Evolutionary conservation across 2,113 vertebrate species (phyloP), one percentile per base, ranked within the genome.

Genomic region (Oxyruncus cristatus): DNA sequence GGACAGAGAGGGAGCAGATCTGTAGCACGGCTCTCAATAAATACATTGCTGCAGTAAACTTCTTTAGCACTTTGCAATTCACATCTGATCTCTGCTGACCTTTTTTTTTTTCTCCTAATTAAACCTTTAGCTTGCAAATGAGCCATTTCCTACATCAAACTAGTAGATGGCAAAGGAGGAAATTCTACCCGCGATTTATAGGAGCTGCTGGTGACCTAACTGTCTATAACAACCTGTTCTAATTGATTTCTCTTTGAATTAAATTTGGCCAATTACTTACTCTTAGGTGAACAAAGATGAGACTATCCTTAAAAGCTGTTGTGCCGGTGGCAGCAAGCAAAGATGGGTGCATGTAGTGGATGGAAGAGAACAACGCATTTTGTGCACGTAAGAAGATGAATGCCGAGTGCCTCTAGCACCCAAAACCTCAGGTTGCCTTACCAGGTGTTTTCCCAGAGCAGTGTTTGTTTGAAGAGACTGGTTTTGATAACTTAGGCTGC

Each of bases 61-160:
- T 91, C 88, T 74, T 56, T 33, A 96, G 89, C 86, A 56, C 94
- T 96, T 95, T 95, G 88, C 86, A 96, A 94, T 94, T 97, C 95
- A 96, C 95, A 91, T 85, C 92, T 95, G 94, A 95, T 95, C 96
- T 94, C 72, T 82, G 66, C 77, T 95, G 92, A 93, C 92, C 92
- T 93, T 96, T 89, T 90, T 85, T 85, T 96, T 89, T 91, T 88
- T 55, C 81, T 96, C 90, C 93, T 92, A 95, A 96, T 97, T 96
- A 97, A 97, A 95, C 86, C 94, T 94, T 89, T 92, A 91, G 74
- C 81, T 97, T 96, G 93, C 96, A 95, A 95, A 95, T 96, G 95
- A 96, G 77, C 95, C 68, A 88, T 93, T 95, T 96, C 95, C 79
- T 88, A 65, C 89, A 61, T 95, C 96, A 90, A 95, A 89, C 90